phyloP scores from a whole-genome alignment of 2,888 invertebrate species.

The Orgyia antiqua region DNA sequence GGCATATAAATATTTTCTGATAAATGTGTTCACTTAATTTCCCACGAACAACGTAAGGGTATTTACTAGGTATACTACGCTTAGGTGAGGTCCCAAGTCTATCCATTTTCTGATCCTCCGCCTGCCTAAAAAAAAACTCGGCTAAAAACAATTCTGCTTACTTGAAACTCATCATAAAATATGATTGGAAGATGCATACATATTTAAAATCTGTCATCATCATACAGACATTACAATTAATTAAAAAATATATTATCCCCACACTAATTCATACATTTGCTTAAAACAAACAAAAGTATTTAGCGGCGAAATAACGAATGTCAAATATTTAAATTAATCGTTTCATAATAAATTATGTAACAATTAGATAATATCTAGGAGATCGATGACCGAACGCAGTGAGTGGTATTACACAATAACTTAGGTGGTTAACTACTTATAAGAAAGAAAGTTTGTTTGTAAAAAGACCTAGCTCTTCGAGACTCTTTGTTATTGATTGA shows the following conservation, averaged over 20 bases:
- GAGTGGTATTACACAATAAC: constrained; percentile 49
- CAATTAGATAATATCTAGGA: constrained; percentile 60
- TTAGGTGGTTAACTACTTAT: constrained; percentile 34
- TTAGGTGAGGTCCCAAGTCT: too few species aligned
- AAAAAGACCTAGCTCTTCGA: constrained; percentile 17
- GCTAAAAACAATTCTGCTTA: too few species aligned
- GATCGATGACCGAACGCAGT: constrained; percentile 48
- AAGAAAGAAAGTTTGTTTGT: constrained; percentile 42
- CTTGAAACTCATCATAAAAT: too few species aligned
- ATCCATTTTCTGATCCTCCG: too few species aligned
- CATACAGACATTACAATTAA: neutral
- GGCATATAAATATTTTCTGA: too few species aligned
- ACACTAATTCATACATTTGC: neutral
- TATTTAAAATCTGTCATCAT: neutral
- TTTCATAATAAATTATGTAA: constrained; percentile 55
- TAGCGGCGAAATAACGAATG: constrained; percentile 22
- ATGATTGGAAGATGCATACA: too few species aligned
- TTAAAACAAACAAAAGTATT: constrained; percentile 11
- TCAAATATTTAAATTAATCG: constrained; percentile 45
- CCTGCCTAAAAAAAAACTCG: too few species aligned
- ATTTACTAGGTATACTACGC: too few species aligned
- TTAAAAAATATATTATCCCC: neutral
- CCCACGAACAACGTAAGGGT: too few species aligned
- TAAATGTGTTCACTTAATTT: too few species aligned
- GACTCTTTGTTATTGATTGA: constrained; percentile 9